Evolutionary conservation across 1,140 invertebrate species (phyloP).

Genomic region (Coelopa frigida): DNA sequence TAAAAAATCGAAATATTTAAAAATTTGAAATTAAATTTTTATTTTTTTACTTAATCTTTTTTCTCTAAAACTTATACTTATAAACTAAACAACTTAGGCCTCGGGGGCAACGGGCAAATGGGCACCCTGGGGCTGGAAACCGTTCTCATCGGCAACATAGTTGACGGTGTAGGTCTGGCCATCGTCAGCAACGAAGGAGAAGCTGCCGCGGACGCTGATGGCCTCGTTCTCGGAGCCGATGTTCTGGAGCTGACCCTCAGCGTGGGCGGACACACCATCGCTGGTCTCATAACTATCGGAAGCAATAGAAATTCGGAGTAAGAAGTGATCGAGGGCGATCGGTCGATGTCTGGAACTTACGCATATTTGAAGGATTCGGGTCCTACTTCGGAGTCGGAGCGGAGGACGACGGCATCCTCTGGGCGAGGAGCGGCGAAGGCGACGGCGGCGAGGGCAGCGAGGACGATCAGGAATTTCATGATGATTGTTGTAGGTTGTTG

Average conservation of each 20-base stretch:
- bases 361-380: conserved; percentile 36
- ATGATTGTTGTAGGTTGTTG: conserved; percentile 12
- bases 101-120: conserved; percentile 50
- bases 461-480: conserved; percentile 34
- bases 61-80: no score
- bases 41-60: no score
- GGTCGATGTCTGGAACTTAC: conserved; percentile 45
- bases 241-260: conserved; percentile 52
- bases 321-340: not conserved
- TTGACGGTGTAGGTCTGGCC: conserved; percentile 53
- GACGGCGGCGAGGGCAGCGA: conserved; percentile 12
- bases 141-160: conserved; percentile 63
- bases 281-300: conserved; percentile 47
- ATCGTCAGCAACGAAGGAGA: conserved; percentile 56
- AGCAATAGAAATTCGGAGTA: not conserved
- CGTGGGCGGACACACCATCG: conserved; percentile 56
- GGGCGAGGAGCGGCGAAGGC: conserved; percentile 9
- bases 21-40: no score
- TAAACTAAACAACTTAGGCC: conserved; percentile 13
- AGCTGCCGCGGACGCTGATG: conserved; percentile 52
- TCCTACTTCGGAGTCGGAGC: conserved; percentile 32
- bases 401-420: conserved; percentile 27
- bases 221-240: conserved; percentile 45
- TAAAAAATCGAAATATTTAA: no score
- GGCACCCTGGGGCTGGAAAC: conserved; percentile 58